Evolutionary conservation across 2,113 vertebrate species (phyloP).

Genomic region (Nipponia nippon): DNA sequence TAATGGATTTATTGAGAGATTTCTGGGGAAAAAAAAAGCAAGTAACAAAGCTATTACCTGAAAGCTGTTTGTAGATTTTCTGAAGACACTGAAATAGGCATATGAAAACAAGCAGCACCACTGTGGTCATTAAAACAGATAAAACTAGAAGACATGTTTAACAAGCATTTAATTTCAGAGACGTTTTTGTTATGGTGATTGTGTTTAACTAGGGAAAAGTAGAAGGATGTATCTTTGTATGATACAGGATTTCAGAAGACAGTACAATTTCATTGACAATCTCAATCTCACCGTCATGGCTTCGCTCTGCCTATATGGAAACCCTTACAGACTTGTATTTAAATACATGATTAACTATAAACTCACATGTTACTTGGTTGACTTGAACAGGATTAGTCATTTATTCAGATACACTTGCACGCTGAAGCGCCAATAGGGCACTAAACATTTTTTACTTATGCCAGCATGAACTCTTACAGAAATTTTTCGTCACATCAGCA

Average conservation of each 20-base stretch:
- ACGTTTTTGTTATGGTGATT: background rate
- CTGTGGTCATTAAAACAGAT: background rate
- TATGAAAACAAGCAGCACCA: background rate
- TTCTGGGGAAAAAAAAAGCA: background rate
- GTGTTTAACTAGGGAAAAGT: background rate
- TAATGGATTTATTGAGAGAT: background rate
- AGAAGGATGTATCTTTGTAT: background rate
- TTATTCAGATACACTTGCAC: background rate
- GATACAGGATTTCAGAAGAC: background rate
- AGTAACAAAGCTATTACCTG: background rate
- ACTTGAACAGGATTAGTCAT: background rate
- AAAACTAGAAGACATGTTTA: background rate
- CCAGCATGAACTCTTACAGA: background rate
- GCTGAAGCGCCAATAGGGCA: background rate
- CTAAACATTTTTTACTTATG: background rate
- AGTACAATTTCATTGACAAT: too few species aligned
- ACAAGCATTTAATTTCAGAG: background rate
- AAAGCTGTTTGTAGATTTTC: background rate
- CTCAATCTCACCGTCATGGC: background rate
- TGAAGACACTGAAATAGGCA: background rate
- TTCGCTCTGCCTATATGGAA: background rate
- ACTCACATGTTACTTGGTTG: background rate
- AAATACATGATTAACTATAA: background rate
- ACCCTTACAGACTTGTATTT: background rate
- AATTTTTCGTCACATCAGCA: background rate